These are phyloP conservation scores for Metaphire vulgaris DNA, from an alignment of 1,140 invertebrate genomes.

Conservation along the genomic window DNA sequence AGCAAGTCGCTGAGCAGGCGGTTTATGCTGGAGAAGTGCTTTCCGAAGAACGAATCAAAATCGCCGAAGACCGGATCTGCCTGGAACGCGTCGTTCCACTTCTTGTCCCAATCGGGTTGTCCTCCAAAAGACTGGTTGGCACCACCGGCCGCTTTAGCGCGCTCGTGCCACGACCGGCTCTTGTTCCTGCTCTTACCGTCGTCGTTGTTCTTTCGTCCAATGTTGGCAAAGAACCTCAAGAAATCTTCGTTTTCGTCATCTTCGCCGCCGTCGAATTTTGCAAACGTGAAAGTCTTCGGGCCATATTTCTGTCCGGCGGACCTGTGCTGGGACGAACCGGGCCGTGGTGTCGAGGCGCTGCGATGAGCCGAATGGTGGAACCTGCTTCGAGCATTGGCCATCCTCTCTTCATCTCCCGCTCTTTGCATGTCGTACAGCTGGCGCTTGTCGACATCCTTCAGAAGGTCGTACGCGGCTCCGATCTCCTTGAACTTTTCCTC, in stretches of 20 bases:
- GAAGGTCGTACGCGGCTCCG: constrained; percentile 41
- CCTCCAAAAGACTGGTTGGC: not conserved
- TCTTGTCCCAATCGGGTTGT: not conserved
- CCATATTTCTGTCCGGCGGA: not conserved
- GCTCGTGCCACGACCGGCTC: not conserved
- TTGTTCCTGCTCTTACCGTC: not conserved
- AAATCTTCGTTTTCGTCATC: too few species aligned
- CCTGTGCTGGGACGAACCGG: not conserved
- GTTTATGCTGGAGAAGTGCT: not conserved
- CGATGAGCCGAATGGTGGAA: not conserved
- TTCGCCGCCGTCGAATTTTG: not conserved
- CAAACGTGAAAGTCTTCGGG: not conserved
- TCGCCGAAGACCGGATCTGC: not conserved
- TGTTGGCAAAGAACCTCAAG: not conserved
- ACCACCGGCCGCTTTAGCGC: not conserved
- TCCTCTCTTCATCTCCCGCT: not conserved
- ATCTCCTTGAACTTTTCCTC: constrained; percentile 52
- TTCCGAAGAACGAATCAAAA: not conserved
- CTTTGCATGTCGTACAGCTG: constrained; percentile 23
- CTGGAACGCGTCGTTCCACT: not conserved
- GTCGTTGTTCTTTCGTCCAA: not conserved
- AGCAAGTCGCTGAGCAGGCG: not conserved
- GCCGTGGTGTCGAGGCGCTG: not conserved
- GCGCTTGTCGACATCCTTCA: constrained; percentile 31
- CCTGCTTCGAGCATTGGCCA: not conserved